Evolutionary conservation across 2,113 vertebrate genomes (phyloP).

Genomic region (Columbina picui): DNA sequence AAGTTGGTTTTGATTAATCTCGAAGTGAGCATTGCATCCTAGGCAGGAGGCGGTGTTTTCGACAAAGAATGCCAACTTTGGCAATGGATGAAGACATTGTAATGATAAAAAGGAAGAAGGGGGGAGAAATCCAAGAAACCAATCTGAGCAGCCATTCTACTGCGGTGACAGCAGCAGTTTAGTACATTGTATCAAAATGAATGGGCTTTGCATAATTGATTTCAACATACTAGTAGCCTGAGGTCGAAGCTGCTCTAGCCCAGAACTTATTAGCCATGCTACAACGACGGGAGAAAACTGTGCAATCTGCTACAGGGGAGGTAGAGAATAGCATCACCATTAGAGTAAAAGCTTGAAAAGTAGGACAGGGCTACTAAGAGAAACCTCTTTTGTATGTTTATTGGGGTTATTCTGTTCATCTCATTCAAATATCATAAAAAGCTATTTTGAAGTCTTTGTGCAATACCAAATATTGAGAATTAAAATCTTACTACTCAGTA

Average conservation of each 20-base stretch:
- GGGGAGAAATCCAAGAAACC: neutral
- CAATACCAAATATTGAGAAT: conserved; percentile 1
- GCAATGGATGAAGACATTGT: neutral
- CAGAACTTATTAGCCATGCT: conserved; percentile 59
- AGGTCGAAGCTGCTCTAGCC: conserved; percentile 55
- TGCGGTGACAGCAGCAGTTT: conserved; percentile 36
- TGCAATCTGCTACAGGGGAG: conserved; percentile 58
- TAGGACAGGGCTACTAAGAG: conserved; percentile 46
- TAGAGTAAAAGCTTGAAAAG: conserved; percentile 47
- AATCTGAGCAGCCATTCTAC: conserved; percentile 24
- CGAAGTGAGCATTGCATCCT: neutral
- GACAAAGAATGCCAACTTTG: conserved; percentile 16
- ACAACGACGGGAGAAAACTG: conserved; percentile 21
- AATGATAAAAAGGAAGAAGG: neutral
- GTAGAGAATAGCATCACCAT: conserved; percentile 31
- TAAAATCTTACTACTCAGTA: neutral
- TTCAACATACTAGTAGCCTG: conserved; percentile 30
- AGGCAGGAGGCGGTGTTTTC: conserved; percentile 1
- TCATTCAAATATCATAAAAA: conserved; percentile 49
- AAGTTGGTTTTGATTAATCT: neutral
- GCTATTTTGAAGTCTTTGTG: conserved; percentile 24
- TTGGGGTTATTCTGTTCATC: conserved; percentile 28
- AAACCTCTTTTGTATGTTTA: conserved; percentile 28
- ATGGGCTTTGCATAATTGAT: conserved; percentile 72
- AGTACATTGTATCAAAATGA: conserved; percentile 63